Percentiles rank a stretch among this genome's conserved stretches.
These are phyloP conservation scores for Apeira syringaria DNA, from an alignment of 2,888 invertebrate species.

Conservation along the genomic window DNA sequence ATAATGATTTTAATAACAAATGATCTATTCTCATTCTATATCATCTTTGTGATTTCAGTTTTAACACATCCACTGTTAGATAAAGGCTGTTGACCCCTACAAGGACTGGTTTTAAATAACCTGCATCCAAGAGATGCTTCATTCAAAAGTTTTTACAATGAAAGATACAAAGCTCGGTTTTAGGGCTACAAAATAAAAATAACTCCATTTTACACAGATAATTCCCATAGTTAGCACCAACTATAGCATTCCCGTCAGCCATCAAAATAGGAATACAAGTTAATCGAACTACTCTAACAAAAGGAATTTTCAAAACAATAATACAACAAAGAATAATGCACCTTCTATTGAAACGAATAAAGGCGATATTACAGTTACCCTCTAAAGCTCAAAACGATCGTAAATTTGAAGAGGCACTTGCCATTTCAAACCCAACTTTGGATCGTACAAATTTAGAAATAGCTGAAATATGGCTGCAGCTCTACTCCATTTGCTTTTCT, in stretches of 20 bases:
- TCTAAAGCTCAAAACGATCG: slow-evolving; percentile 20
- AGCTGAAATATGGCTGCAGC: slow-evolving; percentile 48
- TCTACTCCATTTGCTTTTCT: slow-evolving; percentile 20
- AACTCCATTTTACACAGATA: too few relatives aligned
- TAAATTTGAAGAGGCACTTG: slow-evolving; percentile 65
- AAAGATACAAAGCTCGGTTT: too few relatives aligned
- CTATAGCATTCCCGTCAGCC: slow-evolving; percentile 41
- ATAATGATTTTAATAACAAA: too few relatives aligned
- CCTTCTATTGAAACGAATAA: slow-evolving; percentile 34
- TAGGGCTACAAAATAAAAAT: too few relatives aligned
- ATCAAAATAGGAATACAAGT: slow-evolving; percentile 49
- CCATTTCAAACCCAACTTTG: slow-evolving; percentile 64
- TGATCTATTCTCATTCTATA: too few relatives aligned
- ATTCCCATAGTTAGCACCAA: too few relatives aligned
- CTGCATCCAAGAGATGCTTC: too few relatives aligned
- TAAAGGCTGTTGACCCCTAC: too few relatives aligned
- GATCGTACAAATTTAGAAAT: slow-evolving; percentile 66
- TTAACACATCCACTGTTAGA: too few relatives aligned
- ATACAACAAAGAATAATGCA: slow-evolving; percentile 29
- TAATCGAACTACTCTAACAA: slow-evolving; percentile 31
- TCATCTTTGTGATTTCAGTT: too few relatives aligned
- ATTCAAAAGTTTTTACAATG: too few relatives aligned
- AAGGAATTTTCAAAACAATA: slow-evolving; percentile 27
- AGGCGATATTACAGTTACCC: slow-evolving; percentile 39
- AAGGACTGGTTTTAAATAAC: too few relatives aligned